Evolutionary conservation across 2,797 vertebrate genomes (phyloP).

Genomic region (Prunella strophiata): DNA sequence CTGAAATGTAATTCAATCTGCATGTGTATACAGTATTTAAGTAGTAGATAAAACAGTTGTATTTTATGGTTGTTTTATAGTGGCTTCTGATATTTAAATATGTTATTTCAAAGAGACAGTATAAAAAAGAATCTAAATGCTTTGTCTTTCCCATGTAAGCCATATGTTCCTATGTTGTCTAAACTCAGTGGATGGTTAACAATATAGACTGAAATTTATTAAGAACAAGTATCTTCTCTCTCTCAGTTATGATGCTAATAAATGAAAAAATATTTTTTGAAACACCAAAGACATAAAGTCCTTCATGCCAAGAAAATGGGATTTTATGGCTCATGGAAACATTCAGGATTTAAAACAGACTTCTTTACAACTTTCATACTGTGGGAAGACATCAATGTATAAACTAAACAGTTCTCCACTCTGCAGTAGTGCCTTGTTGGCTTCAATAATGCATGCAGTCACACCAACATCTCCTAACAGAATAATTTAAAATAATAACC

Average conservation of each 20-base stretch:
- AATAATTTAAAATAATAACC: not conserved
- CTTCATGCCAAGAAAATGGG: not conserved
- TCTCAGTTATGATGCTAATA: not conserved
- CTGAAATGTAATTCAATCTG: not conserved
- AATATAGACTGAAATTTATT: not conserved
- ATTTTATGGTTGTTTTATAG: not conserved
- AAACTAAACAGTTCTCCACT: not conserved
- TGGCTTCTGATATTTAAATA: not conserved
- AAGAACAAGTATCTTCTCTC: not conserved
- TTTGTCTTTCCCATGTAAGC: not conserved
- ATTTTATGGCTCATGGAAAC: not conserved
- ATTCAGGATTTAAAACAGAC: not conserved
- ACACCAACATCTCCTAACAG: not conserved
- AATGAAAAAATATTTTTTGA: not conserved
- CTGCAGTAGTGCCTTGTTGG: not conserved
- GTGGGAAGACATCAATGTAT: not conserved
- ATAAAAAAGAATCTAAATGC: not conserved
- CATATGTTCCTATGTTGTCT: not conserved
- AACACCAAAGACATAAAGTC: not conserved
- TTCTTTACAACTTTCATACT: slow-evolving; percentile 11
- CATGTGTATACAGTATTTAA: not conserved
- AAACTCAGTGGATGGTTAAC: not conserved
- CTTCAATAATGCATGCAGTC: not conserved
- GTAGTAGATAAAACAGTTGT: not conserved
- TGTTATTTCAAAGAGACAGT: not conserved